phyloP scores from a whole-genome alignment of 2,888 invertebrate genomes.

The Phaonia tiefii region DNA sequence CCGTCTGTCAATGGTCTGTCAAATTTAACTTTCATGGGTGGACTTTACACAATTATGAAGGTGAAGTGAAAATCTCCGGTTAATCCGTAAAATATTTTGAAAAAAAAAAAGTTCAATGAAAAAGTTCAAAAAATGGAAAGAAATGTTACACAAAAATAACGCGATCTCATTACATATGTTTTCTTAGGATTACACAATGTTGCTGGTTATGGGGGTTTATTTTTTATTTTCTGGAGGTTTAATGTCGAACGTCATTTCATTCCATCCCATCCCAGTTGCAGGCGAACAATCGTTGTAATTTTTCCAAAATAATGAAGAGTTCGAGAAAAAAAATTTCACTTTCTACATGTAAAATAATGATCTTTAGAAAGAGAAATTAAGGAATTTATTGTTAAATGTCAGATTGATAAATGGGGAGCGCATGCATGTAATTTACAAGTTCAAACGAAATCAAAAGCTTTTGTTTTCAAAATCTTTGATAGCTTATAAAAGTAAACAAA shows the following conservation, averaged over 20 bases:
- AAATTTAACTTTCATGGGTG: conserved; percentile 21
- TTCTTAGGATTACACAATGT: conserved; percentile 38
- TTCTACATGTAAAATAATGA: conserved; percentile 54
- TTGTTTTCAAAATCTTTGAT: too few relatives aligned
- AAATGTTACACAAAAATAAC: conserved; percentile 50
- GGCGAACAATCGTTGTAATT: conserved; percentile 33
- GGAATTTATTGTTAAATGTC: conserved; percentile 18
- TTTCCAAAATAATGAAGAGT: conserved; percentile 38
- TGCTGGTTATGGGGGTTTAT: conserved; percentile 4
- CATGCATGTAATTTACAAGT: not conserved
- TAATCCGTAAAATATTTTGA: conserved; percentile 52
- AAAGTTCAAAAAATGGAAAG: conserved; percentile 4
- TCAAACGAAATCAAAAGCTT: conserved; percentile 1
- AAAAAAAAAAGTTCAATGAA: not conserved
- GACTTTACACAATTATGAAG: conserved; percentile 41
- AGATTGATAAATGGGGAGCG: conserved; percentile 13
- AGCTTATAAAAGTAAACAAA: too few relatives aligned
- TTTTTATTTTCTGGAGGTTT: not conserved
- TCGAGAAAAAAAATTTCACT: conserved; percentile 56
- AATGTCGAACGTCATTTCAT: not conserved
- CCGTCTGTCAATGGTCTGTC: not conserved
- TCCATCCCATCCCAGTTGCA: conserved; percentile 12
- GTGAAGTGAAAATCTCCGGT: conserved; percentile 39
- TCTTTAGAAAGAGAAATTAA: conserved; percentile 36
- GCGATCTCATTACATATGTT: conserved; percentile 61